Evolutionary conservation across 2,113 vertebrate genomes (phyloP), one percentile per base, ranked within the genome.

Genomic region (Toxostoma redivivum): DNA sequence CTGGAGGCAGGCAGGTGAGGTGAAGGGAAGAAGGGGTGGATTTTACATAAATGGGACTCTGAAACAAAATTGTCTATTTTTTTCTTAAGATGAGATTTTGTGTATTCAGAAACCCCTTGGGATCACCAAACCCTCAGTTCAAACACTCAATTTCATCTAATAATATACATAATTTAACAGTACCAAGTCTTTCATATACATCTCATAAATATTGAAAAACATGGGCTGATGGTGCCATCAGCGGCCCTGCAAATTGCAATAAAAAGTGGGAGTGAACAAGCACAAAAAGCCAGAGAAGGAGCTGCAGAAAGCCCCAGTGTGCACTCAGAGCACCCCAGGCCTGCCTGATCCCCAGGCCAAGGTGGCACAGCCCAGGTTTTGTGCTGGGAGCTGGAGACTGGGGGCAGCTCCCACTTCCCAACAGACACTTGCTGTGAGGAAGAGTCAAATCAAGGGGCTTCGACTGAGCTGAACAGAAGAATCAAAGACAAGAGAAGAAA

Each of bases 281-380:
- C 2, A 30, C 57, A 53, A 58, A 37, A 30, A 7, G 2, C 5
- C n/a, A 58, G 15, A 45, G 18, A 15, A 70, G 48, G 28, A n/a
- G 27, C 45, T 90, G 74, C 73, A 71, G 56, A 66, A 92, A 82
- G 16, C 17, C 31, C 56, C 25, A 7, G 5, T 20, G 28, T 30
- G 31, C 35, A 45, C n/a, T 62, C 31, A 53, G 56, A 66, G 45
- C 45, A 65, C 54, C 44, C 27, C 54, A 40, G n/a, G 27, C 20
- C 13, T 40, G 48, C 37, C 10, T 89, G 64, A 12, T 5, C 1
- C 50, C 67, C 58, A 62, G 40, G 14, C 11, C 0, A 0, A 15
- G 5, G 7, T 25, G 19, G 15, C 47, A 30, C 66, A 74, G 65
- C n/a, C 61, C 38, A 19, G 35, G 13, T 64, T 66, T 70, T 3